A percentile compares a stretch with the other conserved stretches of the same genome.
Evolutionary conservation across 53 echinoderm and acorn worm genomes (phyloP).

Genomic region (Hippasteria phrygiana): DNA sequence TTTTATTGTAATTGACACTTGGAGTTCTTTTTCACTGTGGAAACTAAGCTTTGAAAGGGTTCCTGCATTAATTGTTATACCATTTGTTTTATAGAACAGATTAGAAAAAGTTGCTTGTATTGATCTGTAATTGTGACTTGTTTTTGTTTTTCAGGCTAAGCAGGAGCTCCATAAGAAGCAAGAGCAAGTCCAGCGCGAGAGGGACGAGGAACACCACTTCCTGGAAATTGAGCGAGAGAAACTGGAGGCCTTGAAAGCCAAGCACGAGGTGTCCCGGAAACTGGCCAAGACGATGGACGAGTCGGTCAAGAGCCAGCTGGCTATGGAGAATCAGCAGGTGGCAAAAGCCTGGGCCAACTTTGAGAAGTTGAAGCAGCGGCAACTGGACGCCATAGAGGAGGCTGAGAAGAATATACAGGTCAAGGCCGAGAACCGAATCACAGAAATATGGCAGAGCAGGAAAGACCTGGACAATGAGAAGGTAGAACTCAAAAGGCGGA

Average conservation of each 20-base stretch:
- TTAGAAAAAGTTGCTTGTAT: not conserved
- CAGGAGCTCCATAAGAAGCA: slow-evolving; percentile 76
- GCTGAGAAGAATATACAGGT: slow-evolving; percentile 88
- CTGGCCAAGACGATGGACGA: slow-evolving; percentile 83
- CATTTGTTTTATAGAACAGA: too few species aligned
- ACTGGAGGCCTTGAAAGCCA: slow-evolving; percentile 87
- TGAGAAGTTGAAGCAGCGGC: slow-evolving; percentile 80
- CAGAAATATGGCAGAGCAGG: slow-evolving; percentile 84
- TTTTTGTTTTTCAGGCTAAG: slow-evolving; percentile 68
- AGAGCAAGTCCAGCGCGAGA: slow-evolving; percentile 78
- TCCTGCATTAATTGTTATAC: too few species aligned
- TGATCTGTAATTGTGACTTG: not conserved
- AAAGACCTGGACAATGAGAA: slow-evolving; percentile 75
- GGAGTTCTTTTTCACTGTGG: too few species aligned
- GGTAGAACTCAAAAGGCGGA: slow-evolving; percentile 61
- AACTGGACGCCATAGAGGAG: slow-evolving; percentile 83
- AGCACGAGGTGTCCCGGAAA: slow-evolving; percentile 80
- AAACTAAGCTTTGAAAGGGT: too few species aligned
- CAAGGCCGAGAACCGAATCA: slow-evolving; percentile 82
- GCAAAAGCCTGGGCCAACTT: slow-evolving; percentile 85
- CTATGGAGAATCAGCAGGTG: slow-evolving; percentile 83
- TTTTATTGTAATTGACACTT: too few species aligned
- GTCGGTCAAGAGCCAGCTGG: slow-evolving; percentile 63
- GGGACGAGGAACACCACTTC: slow-evolving; percentile 88
- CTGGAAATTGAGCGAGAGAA: slow-evolving; percentile 86